Conservation (phyloP, 2,888 invertebrate genomes). For the Hirtodrosophila alboralis region DNA sequence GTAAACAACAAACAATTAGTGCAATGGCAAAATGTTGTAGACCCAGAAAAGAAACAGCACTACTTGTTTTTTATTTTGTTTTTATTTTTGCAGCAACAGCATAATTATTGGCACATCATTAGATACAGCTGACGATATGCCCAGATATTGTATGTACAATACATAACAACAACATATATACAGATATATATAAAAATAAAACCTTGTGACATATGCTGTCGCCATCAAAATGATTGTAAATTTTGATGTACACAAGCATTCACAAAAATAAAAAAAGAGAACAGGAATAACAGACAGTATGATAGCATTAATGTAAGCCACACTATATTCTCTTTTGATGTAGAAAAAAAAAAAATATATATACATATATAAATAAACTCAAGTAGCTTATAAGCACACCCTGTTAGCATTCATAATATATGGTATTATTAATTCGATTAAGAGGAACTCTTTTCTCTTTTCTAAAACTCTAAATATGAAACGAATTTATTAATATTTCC, state of each 20-base stretch:
- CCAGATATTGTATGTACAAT: constrained; percentile 5
- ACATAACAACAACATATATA: no score
- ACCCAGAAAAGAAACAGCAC: constrained; percentile 19
- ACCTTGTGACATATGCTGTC: neutral
- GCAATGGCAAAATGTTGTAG: constrained; percentile 68
- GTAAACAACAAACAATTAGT: constrained; percentile 70
- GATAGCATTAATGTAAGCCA: constrained; percentile 30
- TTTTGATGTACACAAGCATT: constrained; percentile 2
- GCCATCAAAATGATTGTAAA: constrained; percentile 12
- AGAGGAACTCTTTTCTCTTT: no score
- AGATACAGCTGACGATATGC: constrained; percentile 8
- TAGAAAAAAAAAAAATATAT: constrained; percentile 20
- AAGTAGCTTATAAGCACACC: no score
- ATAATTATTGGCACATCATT: constrained; percentile 39
- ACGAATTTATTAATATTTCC: no score
- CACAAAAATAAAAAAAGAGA: neutral
- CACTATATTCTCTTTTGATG: constrained; percentile 26
- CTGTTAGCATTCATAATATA: no score
- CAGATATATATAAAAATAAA: constrained; percentile 2
- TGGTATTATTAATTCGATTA: no score
- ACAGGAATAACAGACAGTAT: constrained; percentile 1
- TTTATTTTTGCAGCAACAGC: no score
- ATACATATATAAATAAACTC: constrained; percentile 11
- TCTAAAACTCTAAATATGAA: no score
- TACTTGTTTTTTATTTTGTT: constrained; percentile 34